Conservation (phyloP, 2,113 vertebrate species). For the Neotoma lepida region DNA sequence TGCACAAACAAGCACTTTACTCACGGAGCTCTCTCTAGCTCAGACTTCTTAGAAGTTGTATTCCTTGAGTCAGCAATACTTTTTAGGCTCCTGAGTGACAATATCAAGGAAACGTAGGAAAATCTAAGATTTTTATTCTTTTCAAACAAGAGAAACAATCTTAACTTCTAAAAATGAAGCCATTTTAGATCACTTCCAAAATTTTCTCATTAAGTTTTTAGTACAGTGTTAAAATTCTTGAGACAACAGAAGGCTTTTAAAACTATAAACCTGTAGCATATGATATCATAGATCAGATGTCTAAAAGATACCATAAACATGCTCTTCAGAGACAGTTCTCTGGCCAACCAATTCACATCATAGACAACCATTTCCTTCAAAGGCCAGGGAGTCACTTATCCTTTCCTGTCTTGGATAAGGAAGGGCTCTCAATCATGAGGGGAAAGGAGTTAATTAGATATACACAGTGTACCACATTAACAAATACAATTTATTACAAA, state of each 20-base stretch:
- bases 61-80: conserved; percentile 55
- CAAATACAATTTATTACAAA: background rate
- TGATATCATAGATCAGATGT: background rate
- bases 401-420: background rate
- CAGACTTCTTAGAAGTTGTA: conserved; percentile 49
- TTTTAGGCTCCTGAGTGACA: conserved; percentile 52
- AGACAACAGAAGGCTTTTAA: background rate
- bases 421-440: background rate
- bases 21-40: background rate
- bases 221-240: background rate
- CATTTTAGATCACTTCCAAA: conserved; percentile 10
- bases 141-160: conserved; percentile 52
- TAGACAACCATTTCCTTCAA: background rate
- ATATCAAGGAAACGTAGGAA: conserved; percentile 24
- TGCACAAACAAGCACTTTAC: background rate
- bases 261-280: background rate
- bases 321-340: background rate
- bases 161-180: conserved; percentile 18
- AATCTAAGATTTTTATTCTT: conserved; percentile 52
- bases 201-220: background rate
- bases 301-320: background rate
- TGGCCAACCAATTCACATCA: background rate
- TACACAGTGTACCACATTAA: background rate
- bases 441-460: background rate
- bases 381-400: background rate